phyloP scores from a whole-genome alignment of 2,113 vertebrate species.

The Diphyllodes magnificus region DNA sequence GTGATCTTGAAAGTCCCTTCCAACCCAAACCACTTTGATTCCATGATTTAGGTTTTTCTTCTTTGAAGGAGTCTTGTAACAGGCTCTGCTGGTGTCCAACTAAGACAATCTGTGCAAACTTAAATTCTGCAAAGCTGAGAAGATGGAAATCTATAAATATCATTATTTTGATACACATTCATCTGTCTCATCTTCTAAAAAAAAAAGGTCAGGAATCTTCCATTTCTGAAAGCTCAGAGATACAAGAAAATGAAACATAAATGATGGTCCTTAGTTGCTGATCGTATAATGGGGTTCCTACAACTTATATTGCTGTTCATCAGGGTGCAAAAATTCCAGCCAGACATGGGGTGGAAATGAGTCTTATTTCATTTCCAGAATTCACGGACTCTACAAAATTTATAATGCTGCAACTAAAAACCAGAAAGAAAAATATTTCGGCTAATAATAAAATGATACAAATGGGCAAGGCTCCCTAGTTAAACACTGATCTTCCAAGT shows the following conservation, averaged over 20 bases:
- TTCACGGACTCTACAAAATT: not conserved
- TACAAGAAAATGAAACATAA: not conserved
- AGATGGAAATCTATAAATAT: not conserved
- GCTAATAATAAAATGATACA: not conserved
- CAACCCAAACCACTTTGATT: not conserved
- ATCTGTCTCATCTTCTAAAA: not conserved
- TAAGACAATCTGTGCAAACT: not conserved
- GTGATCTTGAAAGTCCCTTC: not conserved
- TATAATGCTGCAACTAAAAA: not conserved
- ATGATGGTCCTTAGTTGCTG: not conserved
- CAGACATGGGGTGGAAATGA: accelerated
- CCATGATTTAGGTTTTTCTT: not conserved
- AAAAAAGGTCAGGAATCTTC: not conserved
- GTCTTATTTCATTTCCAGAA: not conserved
- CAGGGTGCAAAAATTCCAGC: not conserved
- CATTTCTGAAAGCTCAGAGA: not conserved
- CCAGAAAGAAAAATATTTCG: not conserved
- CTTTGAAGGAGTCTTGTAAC: not conserved
- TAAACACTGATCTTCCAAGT: not conserved
- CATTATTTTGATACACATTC: not conserved
- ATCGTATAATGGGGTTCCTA: not conserved
- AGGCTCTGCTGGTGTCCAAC: not conserved
- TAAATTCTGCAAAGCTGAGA: not conserved
- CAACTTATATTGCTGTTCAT: not conserved
- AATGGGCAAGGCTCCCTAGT: not conserved